Evolutionary conservation across 2,113 vertebrate genomes (phyloP).

Genomic region (Ornithorhynchus anatinus): DNA sequence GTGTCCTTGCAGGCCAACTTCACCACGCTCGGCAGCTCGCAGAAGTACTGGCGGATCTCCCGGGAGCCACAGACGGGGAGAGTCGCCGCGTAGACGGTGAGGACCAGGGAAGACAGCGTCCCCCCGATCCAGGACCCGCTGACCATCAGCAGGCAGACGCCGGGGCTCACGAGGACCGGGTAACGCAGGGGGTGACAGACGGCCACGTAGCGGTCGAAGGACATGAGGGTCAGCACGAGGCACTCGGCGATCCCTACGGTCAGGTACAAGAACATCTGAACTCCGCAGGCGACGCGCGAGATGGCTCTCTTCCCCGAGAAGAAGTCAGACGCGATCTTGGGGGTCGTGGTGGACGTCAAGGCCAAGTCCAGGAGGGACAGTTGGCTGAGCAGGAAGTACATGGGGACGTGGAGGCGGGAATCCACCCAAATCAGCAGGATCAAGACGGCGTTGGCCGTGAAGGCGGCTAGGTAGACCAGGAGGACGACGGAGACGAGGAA

Average conservation of each 20-base stretch:
- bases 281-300: neutral
- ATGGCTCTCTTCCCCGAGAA: constrained; percentile 1
- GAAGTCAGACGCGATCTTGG: neutral
- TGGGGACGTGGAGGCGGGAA: neutral
- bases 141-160: neutral
- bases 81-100: neutral
- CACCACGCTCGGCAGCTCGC: constrained; percentile 22
- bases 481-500: neutral
- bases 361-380: neutral
- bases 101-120: neutral
- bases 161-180: neutral
- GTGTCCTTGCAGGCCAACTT: constrained; percentile 17
- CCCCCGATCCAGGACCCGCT: neutral
- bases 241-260: constrained; percentile 2
- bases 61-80: constrained; percentile 12
- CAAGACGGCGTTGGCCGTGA: neutral
- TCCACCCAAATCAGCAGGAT: neutral
- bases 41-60: constrained; percentile 31
- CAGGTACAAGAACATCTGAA: constrained; percentile 4
- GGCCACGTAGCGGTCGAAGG: constrained; percentile 10
- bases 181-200: constrained; percentile 20
- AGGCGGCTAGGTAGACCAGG: neutral
- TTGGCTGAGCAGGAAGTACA: constrained; percentile 4
- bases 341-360: neutral
- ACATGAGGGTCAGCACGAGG: constrained; percentile 8